A percentile compares a stretch with the other conserved stretches of the same genome.
Evolutionary conservation across 2,888 invertebrate species (phyloP).

Genomic region (Barypeithes pellucidus): DNA sequence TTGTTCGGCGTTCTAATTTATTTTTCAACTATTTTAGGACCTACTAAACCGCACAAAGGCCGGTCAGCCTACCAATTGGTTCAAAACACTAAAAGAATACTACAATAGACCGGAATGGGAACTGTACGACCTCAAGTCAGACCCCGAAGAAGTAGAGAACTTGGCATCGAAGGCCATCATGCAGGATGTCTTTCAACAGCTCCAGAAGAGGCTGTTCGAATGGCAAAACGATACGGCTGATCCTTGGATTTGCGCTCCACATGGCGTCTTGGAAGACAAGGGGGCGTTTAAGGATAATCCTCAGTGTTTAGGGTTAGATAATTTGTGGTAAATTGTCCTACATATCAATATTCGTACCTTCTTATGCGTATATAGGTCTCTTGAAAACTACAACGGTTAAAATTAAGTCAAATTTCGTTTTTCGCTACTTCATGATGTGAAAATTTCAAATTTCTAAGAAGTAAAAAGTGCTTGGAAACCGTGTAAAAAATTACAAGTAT

Average conservation of each 20-base stretch:
- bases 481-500: too few species aligned
- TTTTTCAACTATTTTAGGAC: slow-evolving; percentile 77
- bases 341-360: too few species aligned
- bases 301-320: slow-evolving; percentile 78
- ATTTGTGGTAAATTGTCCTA: slow-evolving; percentile 67
- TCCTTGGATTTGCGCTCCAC: slow-evolving; percentile 93
- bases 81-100: slow-evolving; percentile 84
- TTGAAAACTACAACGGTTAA: too few species aligned
- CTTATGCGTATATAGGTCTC: background rate
- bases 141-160: slow-evolving; percentile 85
- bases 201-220: slow-evolving; percentile 74
- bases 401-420: too few species aligned
- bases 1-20: too few species aligned
- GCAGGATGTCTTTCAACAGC: slow-evolving; percentile 71
- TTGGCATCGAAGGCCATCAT: slow-evolving; percentile 76
- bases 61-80: slow-evolving; percentile 83
- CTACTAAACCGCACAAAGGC: slow-evolving; percentile 84
- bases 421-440: too few species aligned
- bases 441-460: too few species aligned
- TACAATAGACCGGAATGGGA: slow-evolving; percentile 93
- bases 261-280: slow-evolving; percentile 81
- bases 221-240: slow-evolving; percentile 89
- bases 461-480: too few species aligned
- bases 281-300: slow-evolving; percentile 76
- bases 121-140: slow-evolving; percentile 84